Base-by-base conservation (phyloP, 2,113 vertebrate species). In the Eubucco bourcierii region DNA sequence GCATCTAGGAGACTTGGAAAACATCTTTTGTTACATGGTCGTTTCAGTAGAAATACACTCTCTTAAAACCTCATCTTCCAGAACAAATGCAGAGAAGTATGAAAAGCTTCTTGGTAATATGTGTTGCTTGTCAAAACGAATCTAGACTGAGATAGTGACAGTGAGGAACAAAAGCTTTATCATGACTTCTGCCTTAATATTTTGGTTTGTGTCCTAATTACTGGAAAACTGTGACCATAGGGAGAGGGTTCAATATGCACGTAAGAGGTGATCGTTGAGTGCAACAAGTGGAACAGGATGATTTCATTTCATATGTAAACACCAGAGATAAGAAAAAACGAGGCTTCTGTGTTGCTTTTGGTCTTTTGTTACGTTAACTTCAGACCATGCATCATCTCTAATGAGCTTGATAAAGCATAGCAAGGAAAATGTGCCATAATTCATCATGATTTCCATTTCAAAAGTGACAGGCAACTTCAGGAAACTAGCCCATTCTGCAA, bases 351-450 rank as follows among this genome's bases (percentile, higher is more conserved):
- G 34, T 81, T 80, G 72, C 63, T 84, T 88, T 91, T 94, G 60
- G 79, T 92, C 74, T 95, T 90, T 92, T 91, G 75, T 95, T 97
- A 87, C 3, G 4, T 94, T 94, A 97, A 96, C 96, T 97, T 97
- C 86, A 96, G 81, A 94, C 93, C 95, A 96, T 97, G 96, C 88
- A 97, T 97, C 97, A 97, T 97, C 87, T 97, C 95, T 98, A 98
- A 97, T 95, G 96, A 98, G 97, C 88, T 96, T 97, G 96, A 97
- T 97, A 97, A 97, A 97, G 94, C 97, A 94, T 77, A 88, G 93
- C 92, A 95, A 96, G 80, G 95, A 96, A 97, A 97, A 97, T 96
- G 87, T 89, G 87, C 72, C 84, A 92, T 95, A 95, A 97, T 98
- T 97, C 95, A 96, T 98, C 97, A 97, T 87, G 88, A 93, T 95